Evolutionary conservation across 2,113 vertebrate species (phyloP).

Genomic region (Ivindomyrus marchei): DNA sequence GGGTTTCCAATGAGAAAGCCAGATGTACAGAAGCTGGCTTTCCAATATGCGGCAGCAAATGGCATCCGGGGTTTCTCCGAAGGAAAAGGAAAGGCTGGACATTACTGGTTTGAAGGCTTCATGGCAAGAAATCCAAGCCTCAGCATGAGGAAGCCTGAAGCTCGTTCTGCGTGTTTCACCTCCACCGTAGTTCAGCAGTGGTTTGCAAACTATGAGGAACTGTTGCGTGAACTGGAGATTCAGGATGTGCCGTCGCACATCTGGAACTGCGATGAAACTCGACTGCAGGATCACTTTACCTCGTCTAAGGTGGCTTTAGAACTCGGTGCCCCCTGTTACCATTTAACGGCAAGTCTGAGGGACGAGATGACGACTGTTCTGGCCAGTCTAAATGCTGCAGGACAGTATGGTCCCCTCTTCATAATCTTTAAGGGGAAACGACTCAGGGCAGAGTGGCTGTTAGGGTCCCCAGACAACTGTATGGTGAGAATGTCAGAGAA

Average conservation of each 20-base stretch:
- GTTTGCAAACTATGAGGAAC: constrained; percentile 16
- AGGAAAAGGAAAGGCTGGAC: constrained; percentile 16
- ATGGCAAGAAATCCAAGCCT: constrained; percentile 22
- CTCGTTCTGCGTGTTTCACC: constrained; percentile 16
- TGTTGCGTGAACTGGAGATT: constrained; percentile 8
- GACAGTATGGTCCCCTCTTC: constrained; percentile 11
- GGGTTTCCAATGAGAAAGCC: constrained; percentile 21
- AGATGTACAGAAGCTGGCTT: constrained; percentile 27
- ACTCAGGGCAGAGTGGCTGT: constrained; percentile 17
- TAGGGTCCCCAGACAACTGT: constrained; percentile 9
- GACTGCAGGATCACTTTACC: constrained; percentile 17
- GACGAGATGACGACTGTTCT: constrained; percentile 13
- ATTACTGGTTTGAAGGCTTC: constrained; percentile 22
- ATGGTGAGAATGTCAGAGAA: constrained; percentile 17
- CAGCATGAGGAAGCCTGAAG: constrained; percentile 20
- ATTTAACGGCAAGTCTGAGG: constrained; percentile 15
- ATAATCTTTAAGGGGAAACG: constrained; percentile 28
- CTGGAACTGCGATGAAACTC: constrained; percentile 19
- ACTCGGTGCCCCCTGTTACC: constrained; percentile 6
- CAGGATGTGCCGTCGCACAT: constrained; percentile 13
- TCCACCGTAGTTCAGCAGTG: constrained; percentile 4
- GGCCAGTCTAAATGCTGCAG: constrained; percentile 23
- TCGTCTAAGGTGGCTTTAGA: constrained; percentile 7
- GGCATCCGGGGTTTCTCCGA: constrained; percentile 21
- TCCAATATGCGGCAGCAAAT: constrained; percentile 26